Conservation (phyloP, 1,140 invertebrate species). For the Oryzaephilus surinamensis region DNA sequence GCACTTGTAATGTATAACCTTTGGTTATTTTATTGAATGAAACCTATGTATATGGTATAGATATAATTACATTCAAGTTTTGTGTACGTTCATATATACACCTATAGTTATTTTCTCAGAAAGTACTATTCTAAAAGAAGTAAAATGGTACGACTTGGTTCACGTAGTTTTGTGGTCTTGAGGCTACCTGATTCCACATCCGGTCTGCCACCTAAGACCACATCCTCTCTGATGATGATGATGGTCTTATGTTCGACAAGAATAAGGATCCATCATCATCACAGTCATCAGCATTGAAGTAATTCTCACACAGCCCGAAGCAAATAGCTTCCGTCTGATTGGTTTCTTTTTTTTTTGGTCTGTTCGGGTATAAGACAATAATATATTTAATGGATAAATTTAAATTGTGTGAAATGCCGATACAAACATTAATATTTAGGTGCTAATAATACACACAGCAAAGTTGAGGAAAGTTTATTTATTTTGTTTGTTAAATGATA, state of each 20-base stretch:
- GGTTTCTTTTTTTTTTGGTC: too few species aligned
- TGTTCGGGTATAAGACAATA: too few species aligned
- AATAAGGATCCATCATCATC: constrained; percentile 10
- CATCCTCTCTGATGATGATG: constrained; percentile 20
- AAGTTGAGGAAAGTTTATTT: constrained; percentile 20
- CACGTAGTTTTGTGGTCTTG: constrained; percentile 25
- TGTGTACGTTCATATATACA: too few species aligned
- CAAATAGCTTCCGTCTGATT: constrained; percentile 19
- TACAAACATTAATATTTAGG: too few species aligned
- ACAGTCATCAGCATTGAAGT: too few species aligned
- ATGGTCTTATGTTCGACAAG: constrained; percentile 10
- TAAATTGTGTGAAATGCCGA: constrained; percentile 30
- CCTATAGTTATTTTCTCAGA: too few species aligned
- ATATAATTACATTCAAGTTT: too few species aligned
- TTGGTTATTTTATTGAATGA: too few species aligned
- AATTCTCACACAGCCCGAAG: constrained; percentile 25
- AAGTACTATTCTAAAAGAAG: too few species aligned
- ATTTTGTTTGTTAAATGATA: constrained; percentile 14
- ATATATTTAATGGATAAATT: constrained; percentile 16
- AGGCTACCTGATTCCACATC: constrained; percentile 31
- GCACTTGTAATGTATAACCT: too few species aligned
- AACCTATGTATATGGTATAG: too few species aligned
- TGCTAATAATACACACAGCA: constrained; percentile 20
- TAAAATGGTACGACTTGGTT: too few species aligned
- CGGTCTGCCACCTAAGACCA: constrained; percentile 25